Percentiles rank a stretch among this genome's conserved stretches.
phyloP scores from a whole-genome alignment of 2,888 invertebrate genomes.

The Sphecodes monilicornis region DNA sequence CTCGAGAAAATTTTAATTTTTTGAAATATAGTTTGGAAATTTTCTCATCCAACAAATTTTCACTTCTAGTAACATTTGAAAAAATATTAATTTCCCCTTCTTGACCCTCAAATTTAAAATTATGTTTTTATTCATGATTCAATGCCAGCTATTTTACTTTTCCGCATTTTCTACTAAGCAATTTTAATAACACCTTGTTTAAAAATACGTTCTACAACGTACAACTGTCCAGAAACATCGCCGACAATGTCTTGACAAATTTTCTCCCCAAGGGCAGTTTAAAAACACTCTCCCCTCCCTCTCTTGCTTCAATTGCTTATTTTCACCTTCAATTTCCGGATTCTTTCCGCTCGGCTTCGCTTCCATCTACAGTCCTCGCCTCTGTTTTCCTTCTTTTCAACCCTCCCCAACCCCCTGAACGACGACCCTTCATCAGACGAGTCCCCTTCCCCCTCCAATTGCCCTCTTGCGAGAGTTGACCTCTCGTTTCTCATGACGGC shows the following conservation, averaged over 20 bases:
- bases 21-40: no score
- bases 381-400: conserved; percentile 17
- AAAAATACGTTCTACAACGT: neutral
- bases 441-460: conserved; percentile 32
- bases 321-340: conserved; percentile 11
- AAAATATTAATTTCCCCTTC: no score
- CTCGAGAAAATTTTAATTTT: no score
- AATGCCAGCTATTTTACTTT: neutral
- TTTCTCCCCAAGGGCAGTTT: neutral
- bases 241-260: neutral
- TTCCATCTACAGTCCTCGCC: conserved; percentile 1
- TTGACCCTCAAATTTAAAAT: no score
- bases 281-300: neutral
- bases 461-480: conserved; percentile 38
- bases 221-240: neutral
- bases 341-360: neutral
- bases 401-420: neutral
- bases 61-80: no score
- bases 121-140: no score
- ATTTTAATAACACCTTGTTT: neutral
- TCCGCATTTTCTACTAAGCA: neutral
- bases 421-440: conserved; percentile 51
- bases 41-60: no score
- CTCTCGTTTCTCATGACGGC: conserved; percentile 45
- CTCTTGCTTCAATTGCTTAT: neutral